Evolutionary conservation across 2,888 invertebrate species (phyloP).

Genomic region (Hetaerina titia): DNA sequence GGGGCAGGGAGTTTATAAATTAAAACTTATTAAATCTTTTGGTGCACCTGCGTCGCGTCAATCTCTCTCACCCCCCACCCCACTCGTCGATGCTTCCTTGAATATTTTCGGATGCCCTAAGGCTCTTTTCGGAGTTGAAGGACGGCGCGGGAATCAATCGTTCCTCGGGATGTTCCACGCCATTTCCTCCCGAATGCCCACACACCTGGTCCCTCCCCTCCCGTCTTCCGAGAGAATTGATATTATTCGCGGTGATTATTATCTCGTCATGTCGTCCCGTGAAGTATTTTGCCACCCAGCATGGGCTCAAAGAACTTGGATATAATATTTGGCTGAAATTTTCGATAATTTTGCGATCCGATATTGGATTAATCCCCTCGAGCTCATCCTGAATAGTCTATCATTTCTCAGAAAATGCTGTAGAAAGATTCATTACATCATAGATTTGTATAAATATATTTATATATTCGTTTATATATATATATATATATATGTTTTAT

Average conservation of each 20-base stretch:
- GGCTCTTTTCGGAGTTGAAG: neutral
- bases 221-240: neutral
- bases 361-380: too few relatives aligned
- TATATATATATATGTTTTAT: too few relatives aligned
- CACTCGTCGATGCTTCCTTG: neutral
- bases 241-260: neutral
- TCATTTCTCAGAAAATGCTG: too few relatives aligned
- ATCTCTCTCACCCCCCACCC: neutral
- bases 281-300: too few relatives aligned
- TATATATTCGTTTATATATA: too few relatives aligned
- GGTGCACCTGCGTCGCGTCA: slow-evolving; percentile 10
- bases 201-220: neutral
- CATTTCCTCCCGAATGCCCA: neutral
- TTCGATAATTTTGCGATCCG: too few relatives aligned
- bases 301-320: too few relatives aligned
- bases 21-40: neutral
- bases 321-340: too few relatives aligned
- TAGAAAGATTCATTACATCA: too few relatives aligned
- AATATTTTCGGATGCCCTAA: neutral
- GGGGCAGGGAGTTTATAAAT: neutral
- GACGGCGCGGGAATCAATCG: slow-evolving; percentile 1
- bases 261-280: neutral
- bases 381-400: too few relatives aligned
- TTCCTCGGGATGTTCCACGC: neutral
- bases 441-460: too few relatives aligned